These are phyloP conservation scores for Manis crassicaudata DNA, from an alignment of 2,797 vertebrate species.

Conservation along the genomic window DNA sequence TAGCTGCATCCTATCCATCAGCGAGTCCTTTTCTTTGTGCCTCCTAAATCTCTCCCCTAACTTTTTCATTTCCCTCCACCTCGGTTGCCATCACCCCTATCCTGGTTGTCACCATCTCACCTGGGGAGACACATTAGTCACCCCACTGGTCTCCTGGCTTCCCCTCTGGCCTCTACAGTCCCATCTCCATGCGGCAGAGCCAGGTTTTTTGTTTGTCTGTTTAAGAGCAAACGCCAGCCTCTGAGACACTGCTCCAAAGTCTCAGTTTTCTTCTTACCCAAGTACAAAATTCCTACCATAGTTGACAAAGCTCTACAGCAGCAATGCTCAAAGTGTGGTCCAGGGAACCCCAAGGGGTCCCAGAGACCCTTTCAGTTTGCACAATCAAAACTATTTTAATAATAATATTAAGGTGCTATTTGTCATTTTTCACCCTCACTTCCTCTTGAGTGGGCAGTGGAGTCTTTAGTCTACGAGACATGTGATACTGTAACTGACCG, in stretches of 20 bases:
- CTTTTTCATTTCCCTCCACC: background rate
- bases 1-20: background rate
- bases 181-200: background rate
- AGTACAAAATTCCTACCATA: background rate
- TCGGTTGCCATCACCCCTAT: background rate
- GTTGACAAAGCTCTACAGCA: background rate
- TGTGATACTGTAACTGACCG: background rate
- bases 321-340: background rate
- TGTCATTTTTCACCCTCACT: background rate
- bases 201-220: background rate
- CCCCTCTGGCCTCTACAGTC: background rate
- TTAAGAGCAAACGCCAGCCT: background rate
- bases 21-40: rapidly evolving
- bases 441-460: background rate
- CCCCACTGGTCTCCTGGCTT: background rate
- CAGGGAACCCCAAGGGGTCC: background rate
- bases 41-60: background rate
- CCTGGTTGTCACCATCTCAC: rapidly evolving
- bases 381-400: background rate
- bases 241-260: background rate
- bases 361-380: too few species aligned
- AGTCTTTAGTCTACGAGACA: background rate
- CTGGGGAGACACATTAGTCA: background rate
- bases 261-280: background rate
- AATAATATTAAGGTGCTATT: background rate